A percentile compares a stretch with the other conserved stretches of the same genome.
Conservation (phyloP, 2,113 vertebrate genomes). For the Chloropsis cyanopogon region DNA sequence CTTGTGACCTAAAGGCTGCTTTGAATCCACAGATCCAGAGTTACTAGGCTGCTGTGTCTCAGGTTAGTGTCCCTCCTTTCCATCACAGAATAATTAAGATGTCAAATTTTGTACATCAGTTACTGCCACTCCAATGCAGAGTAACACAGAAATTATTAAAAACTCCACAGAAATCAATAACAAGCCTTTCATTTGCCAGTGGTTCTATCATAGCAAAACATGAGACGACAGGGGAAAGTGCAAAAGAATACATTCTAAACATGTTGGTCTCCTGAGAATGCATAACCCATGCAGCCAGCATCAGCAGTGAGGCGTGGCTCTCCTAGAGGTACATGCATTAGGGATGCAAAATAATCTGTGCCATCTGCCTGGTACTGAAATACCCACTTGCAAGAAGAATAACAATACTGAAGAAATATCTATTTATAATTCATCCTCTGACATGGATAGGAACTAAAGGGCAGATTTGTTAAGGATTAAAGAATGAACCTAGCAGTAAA, state of each 20-base stretch:
- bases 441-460: neutral
- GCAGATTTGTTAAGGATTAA: neutral
- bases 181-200: conserved; percentile 28
- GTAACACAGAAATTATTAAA: conserved; percentile 44
- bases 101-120: conserved; percentile 1
- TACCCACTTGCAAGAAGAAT: neutral
- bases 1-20: neutral
- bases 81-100: conserved; percentile 53
- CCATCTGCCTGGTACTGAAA: conserved; percentile 12
- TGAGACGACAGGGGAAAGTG: neutral
- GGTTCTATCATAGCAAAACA: conserved; percentile 37
- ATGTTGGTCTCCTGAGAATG: conserved; percentile 27
- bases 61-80: neutral
- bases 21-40: conserved; percentile 7
- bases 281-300: conserved; percentile 17
- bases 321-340: neutral
- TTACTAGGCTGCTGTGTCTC: neutral
- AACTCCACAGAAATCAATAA: conserved; percentile 61
- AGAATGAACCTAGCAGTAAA: neutral
- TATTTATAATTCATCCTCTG: neutral
- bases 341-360: conserved; percentile 4
- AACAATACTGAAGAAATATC: neutral
- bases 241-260: conserved; percentile 17
- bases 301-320: neutral
- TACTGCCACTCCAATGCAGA: neutral